phyloP scores from a whole-genome alignment of 2,888 invertebrate species.

The Drosophila ezoana region DNA sequence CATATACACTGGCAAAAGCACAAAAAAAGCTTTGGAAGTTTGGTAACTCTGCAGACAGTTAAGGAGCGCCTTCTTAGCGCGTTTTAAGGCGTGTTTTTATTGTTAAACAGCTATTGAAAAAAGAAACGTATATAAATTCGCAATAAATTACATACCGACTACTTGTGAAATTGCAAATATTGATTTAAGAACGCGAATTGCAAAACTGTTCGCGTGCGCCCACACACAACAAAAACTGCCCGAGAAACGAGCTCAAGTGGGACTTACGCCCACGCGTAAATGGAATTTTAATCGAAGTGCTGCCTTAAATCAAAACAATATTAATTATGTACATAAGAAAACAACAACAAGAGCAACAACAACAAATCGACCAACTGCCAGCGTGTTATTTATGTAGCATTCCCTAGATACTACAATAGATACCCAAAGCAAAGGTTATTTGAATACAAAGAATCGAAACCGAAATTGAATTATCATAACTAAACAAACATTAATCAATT shows the following conservation, averaged over 20 bases:
- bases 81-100: constrained; percentile 32
- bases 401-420: constrained; percentile 21
- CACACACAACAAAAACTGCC: constrained; percentile 23
- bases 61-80: constrained; percentile 23
- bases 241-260: constrained; percentile 30
- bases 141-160: constrained; percentile 29
- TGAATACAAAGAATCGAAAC: constrained; percentile 21
- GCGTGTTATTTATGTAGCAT: constrained; percentile 34
- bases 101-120: constrained; percentile 2
- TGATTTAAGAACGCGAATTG: constrained; percentile 36
- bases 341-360: neutral
- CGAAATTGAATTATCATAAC: constrained; percentile 25
- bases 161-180: constrained; percentile 49
- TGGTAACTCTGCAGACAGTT: constrained; percentile 9
- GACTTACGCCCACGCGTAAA: constrained; percentile 44
- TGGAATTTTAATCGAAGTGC: constrained; percentile 44
- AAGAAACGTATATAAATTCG: constrained; percentile 7
- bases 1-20: constrained; percentile 11
- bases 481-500: constrained; percentile 42
- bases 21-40: constrained; percentile 40
- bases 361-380: constrained; percentile 29
- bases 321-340: constrained; percentile 43
- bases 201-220: constrained; percentile 47
- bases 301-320: constrained; percentile 44
- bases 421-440: constrained; percentile 18